Evolutionary conservation across 1,140 invertebrate species (phyloP).

Genomic region (Caenorhabditis remanei): DNA sequence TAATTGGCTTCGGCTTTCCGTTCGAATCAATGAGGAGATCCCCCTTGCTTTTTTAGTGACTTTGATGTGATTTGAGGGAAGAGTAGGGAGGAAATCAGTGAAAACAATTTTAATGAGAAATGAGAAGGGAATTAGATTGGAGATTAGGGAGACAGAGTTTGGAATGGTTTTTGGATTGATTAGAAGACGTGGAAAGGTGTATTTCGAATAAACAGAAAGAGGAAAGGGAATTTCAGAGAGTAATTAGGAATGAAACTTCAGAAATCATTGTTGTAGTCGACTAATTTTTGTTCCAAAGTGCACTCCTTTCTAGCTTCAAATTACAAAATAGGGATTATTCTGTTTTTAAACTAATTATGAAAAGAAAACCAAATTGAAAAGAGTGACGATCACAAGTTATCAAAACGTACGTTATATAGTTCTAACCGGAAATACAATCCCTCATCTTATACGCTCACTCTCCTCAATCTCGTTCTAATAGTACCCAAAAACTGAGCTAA

Average conservation of each 20-base stretch:
- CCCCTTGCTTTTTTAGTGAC: background rate
- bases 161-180: slow-evolving; percentile 10
- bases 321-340: too few species aligned
- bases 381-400: too few species aligned
- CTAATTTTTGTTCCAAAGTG: too few species aligned
- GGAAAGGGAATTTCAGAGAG: background rate
- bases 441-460: too few species aligned
- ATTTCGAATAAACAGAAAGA: background rate
- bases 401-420: too few species aligned
- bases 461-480: background rate
- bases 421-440: too few species aligned
- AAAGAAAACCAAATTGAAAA: too few species aligned
- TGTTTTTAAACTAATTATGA: too few species aligned
- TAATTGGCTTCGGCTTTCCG: slow-evolving; percentile 45
- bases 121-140: background rate
- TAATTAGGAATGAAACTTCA: too few species aligned
- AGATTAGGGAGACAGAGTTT: background rate
- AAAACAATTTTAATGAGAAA: background rate
- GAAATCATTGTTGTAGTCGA: too few species aligned
- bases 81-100: background rate
- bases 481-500: slow-evolving; percentile 23
- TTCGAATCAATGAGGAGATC: slow-evolving; percentile 1
- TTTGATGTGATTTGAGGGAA: slow-evolving; percentile 15
- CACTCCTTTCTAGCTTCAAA: too few species aligned
- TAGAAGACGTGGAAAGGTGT: too few species aligned